Conservation (phyloP, 2,888 invertebrate species). For the Phalangium opilio region DNA sequence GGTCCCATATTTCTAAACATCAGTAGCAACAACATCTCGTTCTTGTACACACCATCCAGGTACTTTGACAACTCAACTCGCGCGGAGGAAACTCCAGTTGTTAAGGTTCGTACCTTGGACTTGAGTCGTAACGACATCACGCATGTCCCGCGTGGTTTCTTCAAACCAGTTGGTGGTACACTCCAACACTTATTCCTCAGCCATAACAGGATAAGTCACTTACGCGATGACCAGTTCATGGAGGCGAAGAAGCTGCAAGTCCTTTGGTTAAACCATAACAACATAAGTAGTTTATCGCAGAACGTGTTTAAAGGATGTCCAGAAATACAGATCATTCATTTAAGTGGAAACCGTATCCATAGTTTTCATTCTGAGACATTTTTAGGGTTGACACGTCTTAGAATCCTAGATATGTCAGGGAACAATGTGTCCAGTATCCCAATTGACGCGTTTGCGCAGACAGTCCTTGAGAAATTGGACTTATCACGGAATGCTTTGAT, state of each 20-base stretch:
- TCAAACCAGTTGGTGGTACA: constrained; percentile 46
- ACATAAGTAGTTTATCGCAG: constrained; percentile 8
- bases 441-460: not conserved
- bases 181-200: constrained; percentile 53
- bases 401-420: not conserved
- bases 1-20: constrained; percentile 38
- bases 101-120: constrained; percentile 37
- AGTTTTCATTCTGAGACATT: not conserved
- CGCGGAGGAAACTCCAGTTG: constrained; percentile 5
- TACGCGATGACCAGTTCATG: constrained; percentile 38
- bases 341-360: not conserved
- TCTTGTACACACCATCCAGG: constrained; percentile 3
- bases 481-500: constrained; percentile 15
- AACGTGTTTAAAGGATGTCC: constrained; percentile 14
- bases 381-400: not conserved
- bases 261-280: constrained; percentile 11
- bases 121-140: constrained; percentile 50
- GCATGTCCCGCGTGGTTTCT: constrained; percentile 44
- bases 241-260: constrained; percentile 11
- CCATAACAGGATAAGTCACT: constrained; percentile 51
- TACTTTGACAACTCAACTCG: constrained; percentile 25
- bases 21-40: constrained; percentile 14
- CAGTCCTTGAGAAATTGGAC: not conserved
- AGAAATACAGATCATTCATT: constrained; percentile 11
- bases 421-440: not conserved